A percentile compares a stretch with the other conserved stretches of the same genome.
phyloP scores from a whole-genome alignment of 2,797 vertebrate species.

The Protosalanx chinensis region DNA sequence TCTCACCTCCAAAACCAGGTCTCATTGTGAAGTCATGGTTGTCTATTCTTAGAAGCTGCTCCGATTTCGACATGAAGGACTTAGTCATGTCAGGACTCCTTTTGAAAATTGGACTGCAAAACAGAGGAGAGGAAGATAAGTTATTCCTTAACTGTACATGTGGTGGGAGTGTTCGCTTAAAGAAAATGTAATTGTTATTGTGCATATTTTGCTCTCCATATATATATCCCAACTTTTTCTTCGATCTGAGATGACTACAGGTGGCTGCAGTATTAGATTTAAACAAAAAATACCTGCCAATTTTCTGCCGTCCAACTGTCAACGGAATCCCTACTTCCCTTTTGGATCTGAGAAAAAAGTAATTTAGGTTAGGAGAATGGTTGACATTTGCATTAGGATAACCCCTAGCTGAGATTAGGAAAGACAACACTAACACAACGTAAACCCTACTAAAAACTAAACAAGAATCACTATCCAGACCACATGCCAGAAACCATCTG shows the following conservation, averaged over 20 bases:
- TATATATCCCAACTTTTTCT: constrained; percentile 32
- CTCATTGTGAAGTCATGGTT: constrained; percentile 95
- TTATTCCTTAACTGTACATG: not conserved
- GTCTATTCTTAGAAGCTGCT: constrained; percentile 86
- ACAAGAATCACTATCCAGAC: not conserved
- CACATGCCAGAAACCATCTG: not conserved
- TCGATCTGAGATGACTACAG: not conserved
- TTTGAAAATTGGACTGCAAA: constrained; percentile 76
- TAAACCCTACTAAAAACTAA: not conserved
- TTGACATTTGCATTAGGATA: no score
- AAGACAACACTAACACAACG: no score
- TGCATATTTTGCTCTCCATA: not conserved
- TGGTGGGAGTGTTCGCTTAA: not conserved
- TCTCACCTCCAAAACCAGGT: constrained; percentile 90
- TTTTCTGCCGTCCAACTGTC: constrained; percentile 36
- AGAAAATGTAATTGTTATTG: not conserved
- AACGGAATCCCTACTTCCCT: constrained; percentile 51
- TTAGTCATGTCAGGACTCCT: constrained; percentile 87
- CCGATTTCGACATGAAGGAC: constrained; percentile 79
- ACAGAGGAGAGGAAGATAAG: not conserved
- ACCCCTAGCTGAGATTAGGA: no score
- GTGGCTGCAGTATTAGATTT: constrained; percentile 22
- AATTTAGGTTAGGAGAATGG: not conserved
- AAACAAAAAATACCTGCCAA: constrained; percentile 56
- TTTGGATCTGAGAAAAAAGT: constrained; percentile 51